These are phyloP conservation scores for Corythornis vintsioides DNA, from an alignment of 2,113 vertebrate genomes.

Conservation along the genomic window DNA sequence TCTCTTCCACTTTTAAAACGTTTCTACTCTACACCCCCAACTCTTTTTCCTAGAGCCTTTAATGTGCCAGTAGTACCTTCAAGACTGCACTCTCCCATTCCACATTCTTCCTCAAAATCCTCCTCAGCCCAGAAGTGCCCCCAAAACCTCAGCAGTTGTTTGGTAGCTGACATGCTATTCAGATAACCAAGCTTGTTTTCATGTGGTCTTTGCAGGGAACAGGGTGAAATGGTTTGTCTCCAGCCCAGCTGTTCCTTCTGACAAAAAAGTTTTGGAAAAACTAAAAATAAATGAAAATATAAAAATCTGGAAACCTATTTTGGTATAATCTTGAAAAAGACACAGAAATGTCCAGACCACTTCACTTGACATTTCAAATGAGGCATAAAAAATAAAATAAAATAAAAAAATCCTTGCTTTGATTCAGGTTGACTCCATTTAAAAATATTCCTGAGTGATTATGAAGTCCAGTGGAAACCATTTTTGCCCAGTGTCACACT, in stretches of 20 bases:
- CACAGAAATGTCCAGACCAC: not conserved
- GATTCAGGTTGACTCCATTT: constrained; percentile 21
- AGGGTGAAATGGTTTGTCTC: not conserved
- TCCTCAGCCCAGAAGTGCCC: not conserved
- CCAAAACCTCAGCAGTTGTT: not conserved
- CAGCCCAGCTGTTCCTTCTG: not conserved
- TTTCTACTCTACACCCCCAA: not conserved
- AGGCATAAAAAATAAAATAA: not conserved
- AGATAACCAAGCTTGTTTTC: not conserved
- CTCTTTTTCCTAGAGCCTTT: not conserved
- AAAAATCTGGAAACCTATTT: not conserved
- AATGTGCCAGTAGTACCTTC: not conserved
- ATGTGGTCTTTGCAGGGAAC: not conserved
- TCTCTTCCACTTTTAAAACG: not conserved
- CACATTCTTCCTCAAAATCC: not conserved
- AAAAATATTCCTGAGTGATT: constrained; percentile 32
- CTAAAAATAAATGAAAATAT: not conserved
- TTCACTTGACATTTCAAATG: constrained; percentile 11
- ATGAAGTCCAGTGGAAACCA: not conserved
- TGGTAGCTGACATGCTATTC: not conserved
- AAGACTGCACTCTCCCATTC: not conserved
- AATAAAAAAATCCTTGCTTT: not conserved
- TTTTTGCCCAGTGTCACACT: constrained; percentile 10
- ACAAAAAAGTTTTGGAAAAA: not conserved
- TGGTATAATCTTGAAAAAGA: not conserved